Evolutionary conservation across 2,797 vertebrate species (phyloP).

Genomic region (Anabas testudineus): DNA sequence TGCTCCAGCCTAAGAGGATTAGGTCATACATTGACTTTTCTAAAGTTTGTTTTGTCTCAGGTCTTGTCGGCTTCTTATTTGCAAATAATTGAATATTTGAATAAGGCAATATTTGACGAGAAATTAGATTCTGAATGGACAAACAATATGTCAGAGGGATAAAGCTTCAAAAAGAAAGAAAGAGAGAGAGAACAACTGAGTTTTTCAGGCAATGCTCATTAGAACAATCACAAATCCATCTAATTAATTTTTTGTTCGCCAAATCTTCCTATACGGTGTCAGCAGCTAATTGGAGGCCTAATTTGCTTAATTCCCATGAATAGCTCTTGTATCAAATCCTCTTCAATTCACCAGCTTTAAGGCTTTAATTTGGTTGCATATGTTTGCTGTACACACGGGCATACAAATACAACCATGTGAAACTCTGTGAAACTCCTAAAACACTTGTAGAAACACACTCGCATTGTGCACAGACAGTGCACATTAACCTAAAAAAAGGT

Average conservation of each 20-base stretch:
- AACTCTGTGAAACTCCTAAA: slow-evolving; percentile 7
- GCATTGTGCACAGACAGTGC: background rate
- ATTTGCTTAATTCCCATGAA: slow-evolving; percentile 87
- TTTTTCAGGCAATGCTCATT: slow-evolving; percentile 62
- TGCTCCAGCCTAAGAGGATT: slow-evolving; percentile 75
- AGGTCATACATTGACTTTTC: slow-evolving; percentile 81
- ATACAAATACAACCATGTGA: slow-evolving; percentile 43
- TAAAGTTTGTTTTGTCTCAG: slow-evolving; percentile 78
- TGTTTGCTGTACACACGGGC: slow-evolving; percentile 75
- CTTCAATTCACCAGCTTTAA: slow-evolving; percentile 86
- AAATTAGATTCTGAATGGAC: slow-evolving; percentile 69
- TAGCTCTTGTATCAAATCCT: slow-evolving; percentile 84
- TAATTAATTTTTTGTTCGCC: slow-evolving; percentile 81
- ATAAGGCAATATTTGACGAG: slow-evolving; percentile 73
- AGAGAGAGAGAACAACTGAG: slow-evolving; percentile 19
- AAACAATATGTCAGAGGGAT: slow-evolving; percentile 67
- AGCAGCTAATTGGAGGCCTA: slow-evolving; percentile 82
- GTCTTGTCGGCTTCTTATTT: slow-evolving; percentile 70
- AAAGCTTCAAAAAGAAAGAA: slow-evolving; percentile 26
- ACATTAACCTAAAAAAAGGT: background rate
- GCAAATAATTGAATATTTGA: slow-evolving; percentile 80
- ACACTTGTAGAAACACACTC: background rate
- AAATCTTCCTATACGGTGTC: slow-evolving; percentile 82
- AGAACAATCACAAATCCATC: slow-evolving; percentile 80
- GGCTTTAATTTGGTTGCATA: slow-evolving; percentile 86